phyloP scores from a whole-genome alignment of 1,140 invertebrate genomes.

The Phocides pigmalion region DNA sequence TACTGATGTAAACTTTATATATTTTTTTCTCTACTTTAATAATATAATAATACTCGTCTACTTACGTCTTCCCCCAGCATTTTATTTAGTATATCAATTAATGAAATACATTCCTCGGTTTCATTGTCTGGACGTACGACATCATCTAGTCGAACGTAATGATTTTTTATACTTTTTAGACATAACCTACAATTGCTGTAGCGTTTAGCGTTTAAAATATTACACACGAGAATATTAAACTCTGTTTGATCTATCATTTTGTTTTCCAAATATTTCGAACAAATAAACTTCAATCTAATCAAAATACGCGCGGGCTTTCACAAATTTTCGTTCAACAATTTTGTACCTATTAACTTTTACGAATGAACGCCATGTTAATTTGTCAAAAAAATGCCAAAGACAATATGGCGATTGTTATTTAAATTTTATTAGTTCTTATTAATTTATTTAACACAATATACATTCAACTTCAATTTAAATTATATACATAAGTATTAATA shows the following conservation, averaged over 20 bases:
- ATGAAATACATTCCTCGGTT: constrained; percentile 36
- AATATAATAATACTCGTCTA: constrained; percentile 10
- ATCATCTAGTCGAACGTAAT: constrained; percentile 63
- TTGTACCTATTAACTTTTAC: neutral
- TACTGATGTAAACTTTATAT: too few species aligned
- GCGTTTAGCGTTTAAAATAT: constrained; percentile 54
- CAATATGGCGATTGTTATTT: neutral
- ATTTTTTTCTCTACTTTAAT: too few species aligned
- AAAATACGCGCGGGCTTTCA: constrained; percentile 59
- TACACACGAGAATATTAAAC: constrained; percentile 59
- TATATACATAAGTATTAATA: too few species aligned
- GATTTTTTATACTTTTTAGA: constrained; percentile 52
- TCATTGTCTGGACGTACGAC: constrained; percentile 44
- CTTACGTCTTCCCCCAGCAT: constrained; percentile 59
- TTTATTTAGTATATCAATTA: constrained; percentile 55
- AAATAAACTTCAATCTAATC: constrained; percentile 36
- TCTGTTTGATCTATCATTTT: constrained; percentile 51
- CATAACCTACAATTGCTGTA: constrained; percentile 77
- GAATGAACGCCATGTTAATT: constrained; percentile 31
- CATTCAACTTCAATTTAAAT: too few species aligned
- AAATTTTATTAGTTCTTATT: too few species aligned
- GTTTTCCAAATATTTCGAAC: neutral
- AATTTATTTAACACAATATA: too few species aligned
- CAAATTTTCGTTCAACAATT: constrained; percentile 70
- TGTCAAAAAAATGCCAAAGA: neutral